Evolutionary conservation across 2,113 vertebrate species (phyloP), one percentile per base, ranked within the genome.

Genomic region (Pao palembangensis): DNA sequence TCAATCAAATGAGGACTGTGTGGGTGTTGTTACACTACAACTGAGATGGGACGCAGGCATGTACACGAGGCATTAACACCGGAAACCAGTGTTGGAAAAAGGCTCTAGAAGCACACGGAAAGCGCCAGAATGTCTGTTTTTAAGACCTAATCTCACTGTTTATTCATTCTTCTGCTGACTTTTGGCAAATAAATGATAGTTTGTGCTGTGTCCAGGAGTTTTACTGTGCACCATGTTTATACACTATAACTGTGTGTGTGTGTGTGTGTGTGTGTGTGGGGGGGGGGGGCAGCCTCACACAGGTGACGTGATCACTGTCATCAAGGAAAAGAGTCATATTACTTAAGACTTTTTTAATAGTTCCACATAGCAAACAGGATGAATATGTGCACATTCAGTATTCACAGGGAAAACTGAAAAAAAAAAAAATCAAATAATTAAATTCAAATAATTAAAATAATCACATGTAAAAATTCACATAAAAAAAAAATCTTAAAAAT

Each of bases 301-400:
- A 63, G 50, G 54, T 3, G 42, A 47, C 1, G 2, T 12, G 6
- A 3, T 18, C 10, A 23, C 0, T 34, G 19, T 52, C 8, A 57
- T 11, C 0, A 34, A 34, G 5, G 31, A 10, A 34, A 34, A 34
- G 11, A 38, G 51, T 25, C 10, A 15, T 57, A 25, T 75, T 71
- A 83, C 51, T 80, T 67, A 84, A 80, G 78, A 84, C 60, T 64
- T 73, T 81, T 85, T 91, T 91, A 92, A 90, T 90, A 72, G 67
- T 77, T 85, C 60, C 75, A 75, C 61, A 55, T 71, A 65, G 74
- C 65, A 73, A 77, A 86, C 70, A 83, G 67, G 80, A 70, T 61
- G 49, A 71, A 55, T 71, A 64, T 77, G 87, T 83, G 74, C 69
- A 88, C 72, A 73, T 80, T 82, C 78, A 70, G 76, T 77, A 69